A percentile compares a stretch with the other conserved stretches of the same genome.
Conservation (phyloP, 2,113 vertebrate genomes). For the Euleptes europaea region DNA sequence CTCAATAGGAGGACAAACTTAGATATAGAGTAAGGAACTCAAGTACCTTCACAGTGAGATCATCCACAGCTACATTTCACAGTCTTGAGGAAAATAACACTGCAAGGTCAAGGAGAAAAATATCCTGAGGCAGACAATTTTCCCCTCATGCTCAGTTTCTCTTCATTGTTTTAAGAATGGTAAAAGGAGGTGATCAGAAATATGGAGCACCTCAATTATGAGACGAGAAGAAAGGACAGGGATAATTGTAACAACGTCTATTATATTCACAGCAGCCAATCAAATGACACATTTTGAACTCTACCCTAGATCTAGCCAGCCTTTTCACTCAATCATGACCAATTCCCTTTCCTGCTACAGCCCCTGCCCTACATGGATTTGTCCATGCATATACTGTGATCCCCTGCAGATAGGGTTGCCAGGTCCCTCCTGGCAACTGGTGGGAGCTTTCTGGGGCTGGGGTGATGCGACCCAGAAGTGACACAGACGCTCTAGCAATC, state of each 20-base stretch:
- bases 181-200: not conserved
- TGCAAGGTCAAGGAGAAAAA: not conserved
- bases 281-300: not conserved
- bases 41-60: not conserved
- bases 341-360: too few species aligned
- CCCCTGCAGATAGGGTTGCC: too few species aligned
- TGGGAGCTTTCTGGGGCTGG: too few species aligned
- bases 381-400: too few species aligned
- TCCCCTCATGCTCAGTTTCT: too few species aligned
- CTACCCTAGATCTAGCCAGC: not conserved
- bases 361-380: too few species aligned
- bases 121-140: not conserved
- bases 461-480: too few species aligned
- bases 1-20: not conserved
- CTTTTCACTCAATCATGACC: too few species aligned
- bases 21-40: not conserved
- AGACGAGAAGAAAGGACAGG: not conserved
- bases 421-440: too few species aligned
- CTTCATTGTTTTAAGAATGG: not conserved
- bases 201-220: not conserved
- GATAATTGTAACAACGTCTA: not conserved
- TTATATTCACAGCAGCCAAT: not conserved
- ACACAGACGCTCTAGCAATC: too few species aligned
- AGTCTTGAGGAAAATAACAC: not conserved
- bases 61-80: not conserved